These are phyloP conservation scores for Teleogryllus oceanicus DNA, from an alignment of 2,888 invertebrate species.

Conservation along the genomic window DNA sequence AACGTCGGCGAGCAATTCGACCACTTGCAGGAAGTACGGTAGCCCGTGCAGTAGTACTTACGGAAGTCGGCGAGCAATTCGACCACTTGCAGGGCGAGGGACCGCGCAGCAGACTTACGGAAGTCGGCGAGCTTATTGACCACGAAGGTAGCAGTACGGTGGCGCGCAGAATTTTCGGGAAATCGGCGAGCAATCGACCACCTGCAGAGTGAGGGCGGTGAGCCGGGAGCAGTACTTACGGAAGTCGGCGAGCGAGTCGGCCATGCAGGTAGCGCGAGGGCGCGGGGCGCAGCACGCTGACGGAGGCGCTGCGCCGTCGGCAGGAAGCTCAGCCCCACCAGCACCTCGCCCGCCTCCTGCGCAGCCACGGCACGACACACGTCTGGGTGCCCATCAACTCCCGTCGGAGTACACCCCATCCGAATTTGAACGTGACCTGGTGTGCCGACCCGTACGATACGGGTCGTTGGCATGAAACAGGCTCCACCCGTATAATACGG, in stretches of 20 bases:
- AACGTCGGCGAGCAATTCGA: conserved; percentile 42
- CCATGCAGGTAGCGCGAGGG: conserved; percentile 46
- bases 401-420: no score
- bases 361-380: no score
- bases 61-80: conserved; percentile 44
- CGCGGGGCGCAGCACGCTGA: conserved; percentile 49
- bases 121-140: no score
- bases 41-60: no score
- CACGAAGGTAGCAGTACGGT: no score
- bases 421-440: no score
- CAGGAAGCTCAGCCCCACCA: conserved; percentile 50
- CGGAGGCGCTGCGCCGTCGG: conserved; percentile 52
- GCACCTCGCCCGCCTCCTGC: conserved; percentile 50
- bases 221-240: conserved; percentile 46
- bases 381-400: no score
- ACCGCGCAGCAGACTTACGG: conserved; percentile 49
- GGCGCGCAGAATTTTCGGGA: no score
- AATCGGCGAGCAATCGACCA: conserved; percentile 43
- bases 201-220: no score
- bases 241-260: conserved; percentile 44
- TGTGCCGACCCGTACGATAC: no score
- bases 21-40: conserved; percentile 39
- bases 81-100: conserved; percentile 45
- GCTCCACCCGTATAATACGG: no score
- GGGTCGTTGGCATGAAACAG: no score